phyloP scores from a whole-genome alignment of 1,140 invertebrate species.

The Drosophila seguyi region DNA sequence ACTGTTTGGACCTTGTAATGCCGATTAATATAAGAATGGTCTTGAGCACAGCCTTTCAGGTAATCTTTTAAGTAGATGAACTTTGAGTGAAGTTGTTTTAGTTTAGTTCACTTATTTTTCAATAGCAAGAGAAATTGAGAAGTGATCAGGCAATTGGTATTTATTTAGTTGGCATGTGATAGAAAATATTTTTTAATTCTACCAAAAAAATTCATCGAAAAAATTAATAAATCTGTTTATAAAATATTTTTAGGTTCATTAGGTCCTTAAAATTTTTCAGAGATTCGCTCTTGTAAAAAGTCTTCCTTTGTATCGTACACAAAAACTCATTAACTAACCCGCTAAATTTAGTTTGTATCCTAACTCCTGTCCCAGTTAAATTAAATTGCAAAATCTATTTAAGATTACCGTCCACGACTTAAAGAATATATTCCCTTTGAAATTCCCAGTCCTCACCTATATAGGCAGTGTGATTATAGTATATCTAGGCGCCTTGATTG shows the following conservation, averaged over 20 bases:
- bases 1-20: constrained; percentile 88
- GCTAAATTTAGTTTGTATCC: constrained; percentile 6
- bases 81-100: neutral
- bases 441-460: constrained; percentile 54
- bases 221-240: neutral
- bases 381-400: neutral
- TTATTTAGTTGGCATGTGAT: neutral
- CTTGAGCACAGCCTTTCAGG: constrained; percentile 74
- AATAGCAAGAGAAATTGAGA: neutral
- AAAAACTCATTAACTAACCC: neutral
- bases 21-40: constrained; percentile 81
- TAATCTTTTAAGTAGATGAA: constrained; percentile 33
- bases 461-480: constrained; percentile 47
- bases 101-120: too few relatives aligned
- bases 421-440: constrained; percentile 1
- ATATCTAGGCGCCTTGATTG: constrained; percentile 54
- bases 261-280: neutral
- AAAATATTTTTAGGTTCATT: neutral
- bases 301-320: neutral
- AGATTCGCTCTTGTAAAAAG: neutral
- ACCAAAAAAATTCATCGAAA: neutral
- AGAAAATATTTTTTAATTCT: neutral
- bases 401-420: constrained; percentile 7
- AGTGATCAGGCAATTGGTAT: neutral
- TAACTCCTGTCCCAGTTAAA: constrained; percentile 22